Evolutionary conservation across 2,888 invertebrate species (phyloP).

Genomic region (Drosophila mayaguana): DNA sequence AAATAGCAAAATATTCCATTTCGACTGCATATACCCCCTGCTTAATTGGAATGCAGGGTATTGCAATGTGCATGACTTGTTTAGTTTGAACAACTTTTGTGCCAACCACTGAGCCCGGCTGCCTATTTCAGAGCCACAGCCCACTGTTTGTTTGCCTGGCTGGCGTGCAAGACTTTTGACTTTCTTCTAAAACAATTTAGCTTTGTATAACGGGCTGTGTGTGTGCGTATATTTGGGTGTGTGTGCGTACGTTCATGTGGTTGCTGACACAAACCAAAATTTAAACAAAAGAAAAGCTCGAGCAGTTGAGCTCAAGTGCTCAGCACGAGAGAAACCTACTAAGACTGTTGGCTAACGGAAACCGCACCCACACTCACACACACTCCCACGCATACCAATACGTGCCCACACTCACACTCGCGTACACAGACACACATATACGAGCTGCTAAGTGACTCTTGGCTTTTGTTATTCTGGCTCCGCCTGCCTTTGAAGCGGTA

Average conservation of each 20-base stretch:
- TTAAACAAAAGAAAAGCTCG: slow-evolving; percentile 78
- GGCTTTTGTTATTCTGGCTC: slow-evolving; percentile 69
- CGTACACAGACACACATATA: slow-evolving; percentile 27
- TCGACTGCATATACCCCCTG: background rate
- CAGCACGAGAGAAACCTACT: slow-evolving; percentile 72
- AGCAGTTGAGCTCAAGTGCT: slow-evolving; percentile 68
- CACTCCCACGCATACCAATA: slow-evolving; percentile 51
- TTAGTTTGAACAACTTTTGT: slow-evolving; percentile 72
- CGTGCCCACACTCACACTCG: slow-evolving; percentile 18
- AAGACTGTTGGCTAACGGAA: slow-evolving; percentile 81
- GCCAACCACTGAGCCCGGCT: slow-evolving; percentile 30
- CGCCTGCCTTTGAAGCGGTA: slow-evolving; percentile 68
- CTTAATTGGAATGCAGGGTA: slow-evolving; percentile 28
- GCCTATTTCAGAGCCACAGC: slow-evolving; percentile 49
- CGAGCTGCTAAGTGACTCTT: slow-evolving; percentile 75
- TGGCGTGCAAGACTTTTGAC: slow-evolving; percentile 71
- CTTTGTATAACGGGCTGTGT: slow-evolving; percentile 53
- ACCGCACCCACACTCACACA: slow-evolving; percentile 67
- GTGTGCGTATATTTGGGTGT: slow-evolving; percentile 28
- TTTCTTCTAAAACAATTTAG: slow-evolving; percentile 80
- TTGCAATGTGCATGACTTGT: slow-evolving; percentile 72
- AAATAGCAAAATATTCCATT: no score
- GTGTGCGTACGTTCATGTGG: slow-evolving; percentile 69
- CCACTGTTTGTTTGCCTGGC: slow-evolving; percentile 62
- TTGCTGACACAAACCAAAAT: slow-evolving; percentile 81